phyloP scores from a whole-genome alignment of 2,797 vertebrate genomes.

The Remorina albescens region DNA sequence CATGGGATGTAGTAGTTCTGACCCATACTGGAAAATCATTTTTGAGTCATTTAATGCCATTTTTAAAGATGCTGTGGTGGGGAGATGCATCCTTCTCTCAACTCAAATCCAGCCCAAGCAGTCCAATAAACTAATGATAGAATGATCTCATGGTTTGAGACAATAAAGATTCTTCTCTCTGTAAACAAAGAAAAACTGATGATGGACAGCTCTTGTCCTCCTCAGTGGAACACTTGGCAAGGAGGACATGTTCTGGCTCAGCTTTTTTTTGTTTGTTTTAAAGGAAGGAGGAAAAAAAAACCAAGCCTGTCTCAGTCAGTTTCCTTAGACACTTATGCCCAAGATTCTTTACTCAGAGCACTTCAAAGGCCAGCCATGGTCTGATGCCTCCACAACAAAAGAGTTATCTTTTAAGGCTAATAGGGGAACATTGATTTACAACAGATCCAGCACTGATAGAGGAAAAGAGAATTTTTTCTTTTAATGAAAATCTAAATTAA shows the following conservation, averaged over 20 bases:
- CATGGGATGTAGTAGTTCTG: not conserved
- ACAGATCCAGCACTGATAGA: slow-evolving; percentile 42
- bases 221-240: slow-evolving; percentile 17
- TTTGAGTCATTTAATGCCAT: not conserved
- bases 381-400: slow-evolving; percentile 63
- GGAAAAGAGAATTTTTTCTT: not conserved
- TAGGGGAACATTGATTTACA: slow-evolving; percentile 66
- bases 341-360: slow-evolving; percentile 47
- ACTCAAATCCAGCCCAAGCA: slow-evolving; percentile 27
- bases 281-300: slow-evolving; percentile 40
- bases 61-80: not conserved
- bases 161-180: slow-evolving; percentile 27
- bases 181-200: slow-evolving; percentile 42
- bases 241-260: slow-evolving; percentile 26
- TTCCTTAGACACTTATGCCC: slow-evolving; percentile 67
- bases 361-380: slow-evolving; percentile 64
- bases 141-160: slow-evolving; percentile 7
- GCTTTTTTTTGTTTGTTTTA: too few relatives aligned
- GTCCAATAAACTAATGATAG: slow-evolving; percentile 10
- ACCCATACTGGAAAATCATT: not conserved
- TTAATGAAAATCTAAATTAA: slow-evolving; percentile 35
- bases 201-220: slow-evolving; percentile 36
- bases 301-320: slow-evolving; percentile 47
- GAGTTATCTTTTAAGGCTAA: slow-evolving; percentile 62
- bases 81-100: slow-evolving; percentile 2